Evolutionary conservation across 2,113 vertebrate genomes (phyloP).

Genomic region (Gobius niger): DNA sequence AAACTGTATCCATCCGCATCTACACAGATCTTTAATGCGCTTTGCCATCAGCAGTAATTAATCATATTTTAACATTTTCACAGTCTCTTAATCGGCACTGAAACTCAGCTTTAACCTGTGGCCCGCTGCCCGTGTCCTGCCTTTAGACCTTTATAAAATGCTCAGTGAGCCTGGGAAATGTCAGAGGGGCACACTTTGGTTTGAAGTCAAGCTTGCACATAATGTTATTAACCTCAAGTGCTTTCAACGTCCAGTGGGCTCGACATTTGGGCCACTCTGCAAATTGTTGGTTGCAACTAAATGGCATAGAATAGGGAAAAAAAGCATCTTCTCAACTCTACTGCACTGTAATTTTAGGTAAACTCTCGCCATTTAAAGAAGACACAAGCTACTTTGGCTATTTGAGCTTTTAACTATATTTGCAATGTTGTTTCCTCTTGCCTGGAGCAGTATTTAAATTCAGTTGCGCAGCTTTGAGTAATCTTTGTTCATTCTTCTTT

Average conservation of each 20-base stretch:
- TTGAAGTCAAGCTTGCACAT: conserved; percentile 59
- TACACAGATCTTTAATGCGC: not conserved
- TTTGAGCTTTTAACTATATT: too few species aligned
- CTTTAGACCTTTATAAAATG: conserved; percentile 53
- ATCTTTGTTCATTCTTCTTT: conserved; percentile 7
- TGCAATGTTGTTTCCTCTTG: too few species aligned
- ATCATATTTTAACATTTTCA: conserved; percentile 1
- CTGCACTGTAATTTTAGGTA: conserved; percentile 6
- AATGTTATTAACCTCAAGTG: conserved; percentile 64
- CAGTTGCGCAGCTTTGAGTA: too few species aligned
- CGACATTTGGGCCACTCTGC: conserved; percentile 59
- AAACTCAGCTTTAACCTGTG: not conserved
- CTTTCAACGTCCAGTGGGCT: conserved; percentile 54
- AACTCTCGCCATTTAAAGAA: conserved; percentile 15
- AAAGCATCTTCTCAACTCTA: conserved; percentile 17
- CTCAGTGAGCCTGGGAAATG: conserved; percentile 64
- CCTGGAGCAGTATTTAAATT: too few species aligned
- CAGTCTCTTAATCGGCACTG: conserved; percentile 4
- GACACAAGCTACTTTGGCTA: too few species aligned
- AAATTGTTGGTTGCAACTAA: conserved; percentile 50
- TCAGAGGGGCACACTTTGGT: conserved; percentile 50
- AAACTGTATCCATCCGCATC: not conserved
- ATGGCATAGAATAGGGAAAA: conserved; percentile 34
- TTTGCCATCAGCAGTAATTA: conserved; percentile 1
- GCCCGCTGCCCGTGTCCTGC: conserved; percentile 7